Conservation (phyloP, 1,140 invertebrate species). For the Achroia grisella region DNA sequence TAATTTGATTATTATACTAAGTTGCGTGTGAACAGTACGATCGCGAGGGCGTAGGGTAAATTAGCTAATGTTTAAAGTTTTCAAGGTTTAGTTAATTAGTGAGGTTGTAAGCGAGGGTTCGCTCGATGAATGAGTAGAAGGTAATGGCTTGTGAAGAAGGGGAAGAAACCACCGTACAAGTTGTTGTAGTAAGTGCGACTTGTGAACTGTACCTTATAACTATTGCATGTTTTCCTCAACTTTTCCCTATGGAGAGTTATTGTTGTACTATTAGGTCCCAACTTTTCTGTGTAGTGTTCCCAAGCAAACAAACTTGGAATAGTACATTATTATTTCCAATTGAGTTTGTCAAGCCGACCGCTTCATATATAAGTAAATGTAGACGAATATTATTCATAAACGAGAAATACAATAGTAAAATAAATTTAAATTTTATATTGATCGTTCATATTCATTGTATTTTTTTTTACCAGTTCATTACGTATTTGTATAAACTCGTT, state of each 20-base stretch:
- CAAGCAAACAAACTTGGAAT: conserved; percentile 11
- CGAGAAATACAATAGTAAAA: too few species aligned
- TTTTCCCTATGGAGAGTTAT: conserved; percentile 14
- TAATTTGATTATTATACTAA: too few species aligned
- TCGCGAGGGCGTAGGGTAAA: conserved; percentile 18
- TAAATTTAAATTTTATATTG: too few species aligned
- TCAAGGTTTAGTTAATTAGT: conserved; percentile 47
- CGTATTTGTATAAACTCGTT: too few species aligned
- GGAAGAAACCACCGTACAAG: conserved; percentile 12
- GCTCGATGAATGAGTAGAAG: conserved; percentile 21
- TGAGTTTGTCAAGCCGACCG: conserved; percentile 16
- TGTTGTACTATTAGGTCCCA: conserved; percentile 14
- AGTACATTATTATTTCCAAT: conserved; percentile 21
- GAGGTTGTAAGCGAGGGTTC: conserved; percentile 27
- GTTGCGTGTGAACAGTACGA: conserved; percentile 3
- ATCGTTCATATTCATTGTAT: too few species aligned
- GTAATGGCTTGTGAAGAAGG: conserved; percentile 37
- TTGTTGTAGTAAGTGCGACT: conserved; percentile 19
- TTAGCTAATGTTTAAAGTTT: conserved; percentile 46
- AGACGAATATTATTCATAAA: too few species aligned
- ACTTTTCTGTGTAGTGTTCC: conserved; percentile 9
- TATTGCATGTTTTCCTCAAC: conserved; percentile 17
- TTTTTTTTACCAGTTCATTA: too few species aligned
- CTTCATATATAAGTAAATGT: too few species aligned
- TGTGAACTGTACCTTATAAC: conserved; percentile 13